phyloP scores from a whole-genome alignment of 2,888 invertebrate genomes.

The Allygus modestus region DNA sequence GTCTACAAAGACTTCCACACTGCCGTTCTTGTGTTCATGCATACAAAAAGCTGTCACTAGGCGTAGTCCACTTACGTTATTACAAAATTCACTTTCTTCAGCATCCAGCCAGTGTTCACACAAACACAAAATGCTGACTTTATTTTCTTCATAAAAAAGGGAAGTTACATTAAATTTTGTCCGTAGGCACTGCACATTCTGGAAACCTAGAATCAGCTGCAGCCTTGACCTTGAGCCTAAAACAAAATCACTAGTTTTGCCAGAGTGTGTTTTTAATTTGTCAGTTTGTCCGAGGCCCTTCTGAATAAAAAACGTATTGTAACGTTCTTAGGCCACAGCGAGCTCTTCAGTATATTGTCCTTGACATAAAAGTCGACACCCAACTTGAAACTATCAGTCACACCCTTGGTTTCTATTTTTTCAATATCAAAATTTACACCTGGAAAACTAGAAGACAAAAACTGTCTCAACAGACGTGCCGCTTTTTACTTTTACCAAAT shows the following conservation, averaged over 20 bases:
- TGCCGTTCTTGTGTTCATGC: not conserved
- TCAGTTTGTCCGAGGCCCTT: not conserved
- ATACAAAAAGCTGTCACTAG: not conserved
- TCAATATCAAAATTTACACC: not conserved
- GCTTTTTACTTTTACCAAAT: not conserved
- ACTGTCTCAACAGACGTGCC: not conserved
- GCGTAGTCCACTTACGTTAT: not conserved
- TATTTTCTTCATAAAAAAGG: slow-evolving; percentile 1
- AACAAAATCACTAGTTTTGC: too few relatives aligned
- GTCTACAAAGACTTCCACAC: not conserved
- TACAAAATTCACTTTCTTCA: not conserved
- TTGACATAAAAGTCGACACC: slow-evolving; percentile 8
- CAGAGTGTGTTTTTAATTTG: not conserved
- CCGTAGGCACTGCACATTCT: slow-evolving; percentile 14
- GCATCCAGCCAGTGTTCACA: slow-evolving; percentile 18
- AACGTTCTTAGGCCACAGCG: slow-evolving; percentile 26
- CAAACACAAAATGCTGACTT: not conserved
- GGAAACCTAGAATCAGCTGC: not conserved
- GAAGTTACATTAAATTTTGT: slow-evolving; percentile 22
- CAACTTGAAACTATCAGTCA: slow-evolving; percentile 14
- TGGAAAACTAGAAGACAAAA: not conserved
- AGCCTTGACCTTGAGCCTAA: not conserved
- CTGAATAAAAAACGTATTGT: slow-evolving; percentile 45
- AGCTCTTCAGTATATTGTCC: slow-evolving; percentile 8
- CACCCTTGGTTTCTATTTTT: slow-evolving; percentile 25